phyloP scores from a whole-genome alignment of 2,888 invertebrate species.

The Drosophila histrio region DNA sequence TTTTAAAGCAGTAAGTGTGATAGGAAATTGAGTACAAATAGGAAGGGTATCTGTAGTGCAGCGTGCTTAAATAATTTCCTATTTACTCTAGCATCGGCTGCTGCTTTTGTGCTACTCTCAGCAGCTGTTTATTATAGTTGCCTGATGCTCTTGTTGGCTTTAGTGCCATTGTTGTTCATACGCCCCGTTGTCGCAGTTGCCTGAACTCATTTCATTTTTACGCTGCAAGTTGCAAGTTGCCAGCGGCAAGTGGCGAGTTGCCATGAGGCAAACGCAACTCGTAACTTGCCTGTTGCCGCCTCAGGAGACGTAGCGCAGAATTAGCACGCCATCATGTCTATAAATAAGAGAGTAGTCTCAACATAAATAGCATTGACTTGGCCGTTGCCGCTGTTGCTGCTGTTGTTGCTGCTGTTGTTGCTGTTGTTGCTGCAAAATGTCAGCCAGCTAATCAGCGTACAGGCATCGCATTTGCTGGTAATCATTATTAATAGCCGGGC shows the following conservation, averaged over 20 bases:
- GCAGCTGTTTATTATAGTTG: conserved; percentile 54
- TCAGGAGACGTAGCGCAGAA: conserved; percentile 61
- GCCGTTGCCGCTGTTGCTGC: conserved; percentile 3
- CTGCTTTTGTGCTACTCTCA: conserved; percentile 41
- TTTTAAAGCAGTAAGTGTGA: not conserved
- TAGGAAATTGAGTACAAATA: not conserved
- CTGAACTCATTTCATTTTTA: conserved; percentile 63
- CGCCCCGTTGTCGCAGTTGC: conserved; percentile 54
- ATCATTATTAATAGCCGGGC: conserved; percentile 74
- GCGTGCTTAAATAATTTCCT: not conserved
- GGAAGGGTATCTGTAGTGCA: not conserved
- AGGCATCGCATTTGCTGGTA: conserved; percentile 64
- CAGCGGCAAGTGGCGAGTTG: conserved; percentile 15
- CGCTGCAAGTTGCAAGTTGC: conserved; percentile 16
- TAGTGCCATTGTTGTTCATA: conserved; percentile 69
- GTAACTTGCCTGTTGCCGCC: conserved; percentile 35
- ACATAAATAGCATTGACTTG: conserved; percentile 69
- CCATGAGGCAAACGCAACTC: conserved; percentile 28
- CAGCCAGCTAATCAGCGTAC: conserved; percentile 69
- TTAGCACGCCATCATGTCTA: conserved; percentile 69
- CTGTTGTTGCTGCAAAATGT: conserved; percentile 58
- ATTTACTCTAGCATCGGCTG: not conserved
- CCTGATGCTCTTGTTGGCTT: conserved; percentile 40
- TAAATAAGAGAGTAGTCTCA: conserved; percentile 60
- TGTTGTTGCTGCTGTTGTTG: not conserved